phyloP scores from a whole-genome alignment of 2,797 vertebrate species.

The Enteromius afrohamiltoni region DNA sequence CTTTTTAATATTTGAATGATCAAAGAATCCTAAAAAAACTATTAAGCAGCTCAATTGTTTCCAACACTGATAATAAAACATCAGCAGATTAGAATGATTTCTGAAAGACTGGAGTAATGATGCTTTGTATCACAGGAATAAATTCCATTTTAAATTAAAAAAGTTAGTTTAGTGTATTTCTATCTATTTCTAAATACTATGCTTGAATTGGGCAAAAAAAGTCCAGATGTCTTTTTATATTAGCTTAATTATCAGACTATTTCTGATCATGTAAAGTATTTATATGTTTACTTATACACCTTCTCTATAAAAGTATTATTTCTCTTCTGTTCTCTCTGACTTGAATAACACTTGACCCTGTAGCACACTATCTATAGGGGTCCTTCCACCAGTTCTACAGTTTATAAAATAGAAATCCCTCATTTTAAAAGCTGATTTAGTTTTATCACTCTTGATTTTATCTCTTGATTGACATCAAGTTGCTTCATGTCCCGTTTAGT shows the following conservation, averaged over 20 bases:
- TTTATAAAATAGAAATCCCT: background rate
- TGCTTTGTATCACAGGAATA: no score
- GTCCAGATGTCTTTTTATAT: no score
- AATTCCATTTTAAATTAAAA: no score
- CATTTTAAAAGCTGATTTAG: background rate
- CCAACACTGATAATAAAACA: no score
- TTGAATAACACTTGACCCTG: slow-evolving; percentile 35
- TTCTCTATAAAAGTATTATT: background rate
- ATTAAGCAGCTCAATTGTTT: no score
- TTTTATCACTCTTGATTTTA: background rate
- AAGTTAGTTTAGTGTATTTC: no score
- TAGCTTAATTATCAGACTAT: background rate
- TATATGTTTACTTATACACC: background rate
- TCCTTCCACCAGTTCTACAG: slow-evolving; percentile 31
- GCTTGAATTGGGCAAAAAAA: background rate
- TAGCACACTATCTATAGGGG: background rate
- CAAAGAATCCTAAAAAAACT: no score
- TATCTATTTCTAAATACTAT: no score
- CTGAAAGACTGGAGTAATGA: no score
- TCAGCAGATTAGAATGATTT: no score
- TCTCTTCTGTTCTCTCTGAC: background rate
- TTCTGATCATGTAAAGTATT: background rate
- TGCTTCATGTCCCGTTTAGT: background rate
- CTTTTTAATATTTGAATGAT: no score
- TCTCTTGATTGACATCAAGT: background rate